Percentiles rank a stretch among this genome's conserved stretches.
Conservation (phyloP, 2,797 vertebrate genomes). For the Helicolenus hilgendorfi region DNA sequence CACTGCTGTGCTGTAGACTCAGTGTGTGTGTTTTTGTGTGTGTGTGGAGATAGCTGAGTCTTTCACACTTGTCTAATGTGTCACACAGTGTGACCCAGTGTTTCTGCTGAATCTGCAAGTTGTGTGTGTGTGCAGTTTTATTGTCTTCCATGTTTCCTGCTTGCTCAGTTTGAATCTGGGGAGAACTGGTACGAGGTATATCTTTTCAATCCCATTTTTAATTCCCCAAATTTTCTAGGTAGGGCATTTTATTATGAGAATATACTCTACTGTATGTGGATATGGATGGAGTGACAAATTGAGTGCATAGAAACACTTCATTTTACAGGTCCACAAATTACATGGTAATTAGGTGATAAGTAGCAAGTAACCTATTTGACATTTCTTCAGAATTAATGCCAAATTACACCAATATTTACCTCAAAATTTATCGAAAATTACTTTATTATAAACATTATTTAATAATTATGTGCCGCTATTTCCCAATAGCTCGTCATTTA, state of each 20-base stretch:
- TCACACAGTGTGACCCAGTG: constrained; percentile 48
- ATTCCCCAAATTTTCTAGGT: neutral
- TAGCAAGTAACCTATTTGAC: too few relatives aligned
- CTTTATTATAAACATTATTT: too few relatives aligned
- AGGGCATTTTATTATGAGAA: neutral
- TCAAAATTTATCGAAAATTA: too few relatives aligned
- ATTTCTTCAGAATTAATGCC: too few relatives aligned
- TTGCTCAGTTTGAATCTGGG: neutral
- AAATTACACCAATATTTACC: too few relatives aligned
- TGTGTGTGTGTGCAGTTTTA: constrained; percentile 11
- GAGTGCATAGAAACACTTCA: neutral
- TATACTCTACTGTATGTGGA: neutral
- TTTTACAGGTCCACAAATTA: accelerated
- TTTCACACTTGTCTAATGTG: constrained; percentile 71
- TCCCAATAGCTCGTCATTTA: too few relatives aligned
- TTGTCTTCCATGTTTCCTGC: constrained; percentile 7
- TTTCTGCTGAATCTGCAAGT: constrained; percentile 60
- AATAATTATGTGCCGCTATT: too few relatives aligned
- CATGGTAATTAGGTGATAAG: too few relatives aligned
- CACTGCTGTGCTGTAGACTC: constrained; percentile 35
- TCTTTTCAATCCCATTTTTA: neutral
- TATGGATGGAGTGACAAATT: neutral
- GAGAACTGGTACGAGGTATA: neutral
- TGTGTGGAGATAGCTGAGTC: constrained; percentile 36
- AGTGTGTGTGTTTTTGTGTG: neutral